phyloP scores from a whole-genome alignment of 1,140 invertebrate species.

The Asobara japonica region DNA sequence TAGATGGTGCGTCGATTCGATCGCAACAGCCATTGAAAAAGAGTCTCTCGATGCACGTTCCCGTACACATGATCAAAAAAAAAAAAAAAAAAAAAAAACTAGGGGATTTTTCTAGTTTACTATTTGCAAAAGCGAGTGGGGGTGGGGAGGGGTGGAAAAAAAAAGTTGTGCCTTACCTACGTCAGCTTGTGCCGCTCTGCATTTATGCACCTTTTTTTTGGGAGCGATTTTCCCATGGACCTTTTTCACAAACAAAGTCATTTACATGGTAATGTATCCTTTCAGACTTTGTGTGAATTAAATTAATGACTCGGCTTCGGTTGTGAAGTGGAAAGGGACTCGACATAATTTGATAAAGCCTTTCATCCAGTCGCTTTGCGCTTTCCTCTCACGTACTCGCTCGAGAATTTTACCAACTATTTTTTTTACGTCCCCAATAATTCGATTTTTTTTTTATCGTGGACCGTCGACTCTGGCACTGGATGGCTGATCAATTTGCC shows the following conservation, averaged over 20 bases:
- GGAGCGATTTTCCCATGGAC: too few species aligned
- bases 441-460: constrained; percentile 4
- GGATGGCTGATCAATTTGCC: constrained; percentile 27
- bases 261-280: not conserved
- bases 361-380: not conserved
- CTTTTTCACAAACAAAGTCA: not conserved
- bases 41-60: constrained; percentile 23
- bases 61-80: not conserved
- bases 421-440: not conserved
- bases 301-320: constrained; percentile 7
- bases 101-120: not conserved
- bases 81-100: not conserved
- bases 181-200: not conserved
- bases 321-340: not conserved
- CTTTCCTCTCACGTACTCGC: constrained; percentile 16
- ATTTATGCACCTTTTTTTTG: too few species aligned
- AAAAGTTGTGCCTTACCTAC: not conserved
- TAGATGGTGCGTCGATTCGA: constrained; percentile 34
- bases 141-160: too few species aligned
- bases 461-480: constrained; percentile 14
- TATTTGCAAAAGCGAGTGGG: too few species aligned
- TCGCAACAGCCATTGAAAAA: constrained; percentile 25
- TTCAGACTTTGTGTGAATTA: not conserved
- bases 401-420: not conserved
- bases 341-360: constrained; percentile 17